Evolutionary conservation across 92 coral and sea anemone genomes (phyloP), one percentile per base, ranked within the genome.

Genomic region (Umimayanthus chanpuru): DNA sequence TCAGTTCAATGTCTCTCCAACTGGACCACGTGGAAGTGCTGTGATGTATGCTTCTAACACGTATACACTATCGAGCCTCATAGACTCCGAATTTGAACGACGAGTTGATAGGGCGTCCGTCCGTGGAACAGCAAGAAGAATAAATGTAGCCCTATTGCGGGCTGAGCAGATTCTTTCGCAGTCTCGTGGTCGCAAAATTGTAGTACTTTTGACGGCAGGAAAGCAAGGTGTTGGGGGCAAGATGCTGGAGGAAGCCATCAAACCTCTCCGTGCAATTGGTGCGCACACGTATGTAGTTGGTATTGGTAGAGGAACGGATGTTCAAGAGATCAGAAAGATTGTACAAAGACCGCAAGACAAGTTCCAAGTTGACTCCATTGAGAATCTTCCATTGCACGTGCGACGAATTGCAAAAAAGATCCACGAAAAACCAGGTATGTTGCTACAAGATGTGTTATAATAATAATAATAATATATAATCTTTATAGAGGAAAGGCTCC

Each of bases 261-360:
- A 88, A 72, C 88, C 93, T 15, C 80, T 93, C 47, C 93, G 93
- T 53, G 81, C 90, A 87, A 80, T 85, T 18, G 95, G 95, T 21
- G 90, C 93, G 7, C 55, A 85, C 70, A 87, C 88, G 28, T 93
- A 91, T 86, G 91, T 93, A 2, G 88, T 93, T 53, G 91, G 94
- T 21, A 89, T 93, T 39, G 96, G 94, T 77, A 71, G 79, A 56
- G 70, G 73, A 50, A 81, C 89, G 4, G 83, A 80, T 78, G 28
- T 40, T 9, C 71, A 84, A 71, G 94, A 93, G 36, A 88, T 92
- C 11, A 43, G 68, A 40, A 80, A 88, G 20, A 70, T 89, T 32
- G 85, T 89, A 9, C 77, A 65, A 84, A 28, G 75, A 50, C 76
- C 87, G 6, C 78, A 49, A 70, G 87, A 83, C 40, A 70, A 44